phyloP scores from a whole-genome alignment of 2,888 invertebrate genomes.

The Drosophila maculinotata region DNA sequence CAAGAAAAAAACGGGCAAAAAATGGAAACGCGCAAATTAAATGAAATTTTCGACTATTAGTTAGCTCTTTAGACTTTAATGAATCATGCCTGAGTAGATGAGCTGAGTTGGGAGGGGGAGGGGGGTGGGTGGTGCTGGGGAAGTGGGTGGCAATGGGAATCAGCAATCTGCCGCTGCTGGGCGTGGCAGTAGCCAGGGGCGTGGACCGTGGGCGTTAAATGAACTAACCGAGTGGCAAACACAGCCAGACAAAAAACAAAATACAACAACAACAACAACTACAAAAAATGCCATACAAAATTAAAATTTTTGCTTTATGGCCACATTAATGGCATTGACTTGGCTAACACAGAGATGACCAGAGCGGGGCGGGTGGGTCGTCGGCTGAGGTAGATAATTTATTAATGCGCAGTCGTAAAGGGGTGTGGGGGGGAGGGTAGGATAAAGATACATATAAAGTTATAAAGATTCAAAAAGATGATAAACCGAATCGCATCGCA shows the following conservation, averaged over 20 bases:
- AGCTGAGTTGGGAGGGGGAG: background rate
- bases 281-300: slow-evolving; percentile 35
- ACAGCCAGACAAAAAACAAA: slow-evolving; percentile 27
- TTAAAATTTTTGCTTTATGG: slow-evolving; percentile 59
- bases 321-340: slow-evolving; percentile 69
- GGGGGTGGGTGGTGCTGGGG: background rate
- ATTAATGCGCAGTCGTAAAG: slow-evolving; percentile 67
- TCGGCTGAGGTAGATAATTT: slow-evolving; percentile 48
- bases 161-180: slow-evolving; percentile 27
- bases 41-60: slow-evolving; percentile 71
- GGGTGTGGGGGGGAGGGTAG: too few relatives aligned
- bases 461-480: slow-evolving; percentile 39
- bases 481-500: slow-evolving; percentile 41
- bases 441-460: slow-evolving; percentile 37
- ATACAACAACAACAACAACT: too few relatives aligned
- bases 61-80: slow-evolving; percentile 74
- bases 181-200: too few relatives aligned
- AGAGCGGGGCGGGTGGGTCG: too few relatives aligned
- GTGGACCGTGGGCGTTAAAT: slow-evolving; percentile 53
- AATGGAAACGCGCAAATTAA: slow-evolving; percentile 61
- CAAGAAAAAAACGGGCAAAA: slow-evolving; percentile 34
- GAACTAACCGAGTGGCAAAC: too few relatives aligned
- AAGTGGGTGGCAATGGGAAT: slow-evolving; percentile 19
- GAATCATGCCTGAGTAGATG: slow-evolving; percentile 59
- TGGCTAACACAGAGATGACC: too few relatives aligned